Conservation (phyloP, 2,888 invertebrate genomes). For the Sepioteuthis lessoniana region DNA sequence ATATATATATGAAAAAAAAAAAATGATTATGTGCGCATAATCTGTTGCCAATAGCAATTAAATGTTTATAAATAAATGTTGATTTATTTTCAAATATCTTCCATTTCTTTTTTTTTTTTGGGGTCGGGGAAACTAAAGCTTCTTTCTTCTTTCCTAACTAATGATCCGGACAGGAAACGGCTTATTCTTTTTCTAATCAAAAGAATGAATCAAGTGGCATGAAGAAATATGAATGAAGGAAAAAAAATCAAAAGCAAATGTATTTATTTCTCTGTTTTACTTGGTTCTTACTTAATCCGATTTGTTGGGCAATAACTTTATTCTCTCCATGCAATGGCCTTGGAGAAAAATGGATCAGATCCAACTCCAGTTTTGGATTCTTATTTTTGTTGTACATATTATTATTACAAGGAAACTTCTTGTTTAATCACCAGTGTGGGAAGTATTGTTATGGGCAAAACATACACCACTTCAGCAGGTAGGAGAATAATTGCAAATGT, state of each 20-base stretch:
- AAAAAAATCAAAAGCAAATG: background rate
- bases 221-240: background rate
- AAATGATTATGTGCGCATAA: background rate
- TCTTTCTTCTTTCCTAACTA: background rate
- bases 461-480: background rate
- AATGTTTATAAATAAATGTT: background rate
- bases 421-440: too few relatives aligned
- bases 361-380: background rate
- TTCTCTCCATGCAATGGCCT: conserved; percentile 5
- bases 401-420: too few relatives aligned
- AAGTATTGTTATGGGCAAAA: too few relatives aligned
- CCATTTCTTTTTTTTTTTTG: background rate
- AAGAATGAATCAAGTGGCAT: background rate
- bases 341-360: conserved; percentile 15
- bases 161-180: background rate
- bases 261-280: background rate
- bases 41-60: background rate
- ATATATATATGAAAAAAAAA: too few relatives aligned
- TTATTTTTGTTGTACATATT: background rate
- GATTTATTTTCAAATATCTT: too few relatives aligned
- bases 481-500: background rate
- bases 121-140: background rate
- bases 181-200: background rate
- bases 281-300: background rate
- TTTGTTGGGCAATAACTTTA: background rate